Evolutionary conservation across 1,140 invertebrate genomes (phyloP), one percentile per base, ranked within the genome.

Genomic region (Papilio glaucus): DNA sequence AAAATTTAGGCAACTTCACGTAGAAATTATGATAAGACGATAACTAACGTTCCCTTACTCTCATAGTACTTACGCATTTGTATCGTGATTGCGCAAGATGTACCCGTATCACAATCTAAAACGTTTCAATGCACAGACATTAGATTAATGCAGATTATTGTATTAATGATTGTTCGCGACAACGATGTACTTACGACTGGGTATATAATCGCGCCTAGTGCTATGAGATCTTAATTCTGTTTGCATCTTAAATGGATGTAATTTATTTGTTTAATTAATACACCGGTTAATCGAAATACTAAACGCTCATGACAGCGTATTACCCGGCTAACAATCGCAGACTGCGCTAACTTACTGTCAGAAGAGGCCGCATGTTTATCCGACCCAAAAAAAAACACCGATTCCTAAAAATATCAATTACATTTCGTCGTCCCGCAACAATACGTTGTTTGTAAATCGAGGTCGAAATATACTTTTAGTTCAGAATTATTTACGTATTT

Each of bases 321-420:
- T 77, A 81, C 81, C 72, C 88, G 82, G 75, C 84, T 74, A 85
- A 85, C 90, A 87, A 81, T 85, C 83, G 79, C 85, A 77, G 85
- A 84, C 84, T 83, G 82, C 80, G 80, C 85, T 89, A 88, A 89
- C 89, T 88, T 88, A 85, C 86, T 87, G 85, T 84, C 89, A 87
- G 89, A 82, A 81, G 81, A 85, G 85, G 81, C 75, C 84, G 74
- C 72, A 76, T 91, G 91, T 93, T 93, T 93, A 91, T 88, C 81
- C 87, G 84, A 93, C 91, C 91, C 85, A 91, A 93, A 93, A 93
- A n/a, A 89, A 85, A 83, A 84, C 78, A 87, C 78, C 82, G 90
- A 84, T 85, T 84, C 86, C 78, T 93, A 93, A 93, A 92, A 92
- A 92, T 92, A 92, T 88, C 83, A 92, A 91, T 91, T 88, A 91